Percentiles rank a stretch among this genome's conserved stretches.
phyloP scores from a whole-genome alignment of 2,797 vertebrate genomes.

The Aphelocoma californica region DNA sequence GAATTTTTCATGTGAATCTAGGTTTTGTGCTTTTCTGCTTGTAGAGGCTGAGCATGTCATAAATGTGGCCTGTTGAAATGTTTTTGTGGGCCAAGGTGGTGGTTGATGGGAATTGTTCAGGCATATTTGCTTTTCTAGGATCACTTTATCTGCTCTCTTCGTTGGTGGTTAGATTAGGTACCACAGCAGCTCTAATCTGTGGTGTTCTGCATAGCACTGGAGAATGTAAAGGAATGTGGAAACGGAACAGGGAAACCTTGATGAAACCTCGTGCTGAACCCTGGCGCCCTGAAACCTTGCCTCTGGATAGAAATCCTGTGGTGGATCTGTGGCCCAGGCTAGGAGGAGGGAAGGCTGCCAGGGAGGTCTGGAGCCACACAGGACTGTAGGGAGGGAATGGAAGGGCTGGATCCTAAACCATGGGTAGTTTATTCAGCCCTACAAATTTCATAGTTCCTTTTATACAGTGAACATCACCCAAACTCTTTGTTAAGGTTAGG shows the following conservation, averaged over 20 bases:
- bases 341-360: conserved; percentile 50
- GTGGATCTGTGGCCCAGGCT: conserved; percentile 33
- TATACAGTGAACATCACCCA: background rate
- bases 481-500: conserved; percentile 39
- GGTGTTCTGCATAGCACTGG: background rate
- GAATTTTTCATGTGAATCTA: background rate
- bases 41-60: background rate
- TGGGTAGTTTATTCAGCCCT: conserved; percentile 53
- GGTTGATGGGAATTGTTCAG: background rate
- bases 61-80: background rate
- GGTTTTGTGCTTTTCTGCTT: background rate
- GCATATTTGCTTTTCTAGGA: background rate
- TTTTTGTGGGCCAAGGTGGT: background rate
- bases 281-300: conserved; percentile 36
- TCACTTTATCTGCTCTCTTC: background rate
- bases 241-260: background rate
- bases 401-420: conserved; percentile 49
- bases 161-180: background rate
- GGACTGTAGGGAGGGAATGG: background rate
- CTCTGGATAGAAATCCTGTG: background rate
- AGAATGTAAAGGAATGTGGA: background rate
- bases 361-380: conserved; percentile 60
- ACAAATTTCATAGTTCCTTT: conserved; percentile 33
- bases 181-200: background rate
- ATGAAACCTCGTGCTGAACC: conserved; percentile 44